Evolutionary conservation across 92 coral and sea anemone species (phyloP), one percentile per base, ranked within the genome.

Genomic region (Phenganax marumi): DNA sequence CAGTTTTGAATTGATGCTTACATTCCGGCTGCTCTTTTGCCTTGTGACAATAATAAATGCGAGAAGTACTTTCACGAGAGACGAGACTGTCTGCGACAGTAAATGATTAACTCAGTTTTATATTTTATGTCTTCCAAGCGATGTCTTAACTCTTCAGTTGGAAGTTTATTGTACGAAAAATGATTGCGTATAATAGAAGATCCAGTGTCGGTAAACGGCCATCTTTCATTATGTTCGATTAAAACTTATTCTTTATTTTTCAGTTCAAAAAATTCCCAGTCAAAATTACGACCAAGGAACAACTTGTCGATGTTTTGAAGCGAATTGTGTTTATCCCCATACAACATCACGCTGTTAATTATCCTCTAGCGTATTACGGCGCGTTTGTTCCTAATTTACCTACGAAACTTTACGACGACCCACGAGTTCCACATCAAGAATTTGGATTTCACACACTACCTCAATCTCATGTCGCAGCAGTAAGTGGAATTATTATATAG

Each of bases 191-290:
- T n/a, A n/a, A n/a, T n/a, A n/a, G n/a, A n/a, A n/a, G n/a, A n/a
- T n/a, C n/a, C n/a, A n/a, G n/a, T n/a, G n/a, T n/a, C n/a, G n/a
- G n/a, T n/a, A n/a, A n/a, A n/a, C n/a, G n/a, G n/a, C n/a, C n/a
- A n/a, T n/a, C n/a, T n/a, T n/a, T n/a, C n/a, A n/a, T n/a, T 54
- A 54, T 54, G 12, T 54, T 60, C 66, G 24, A n/a, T 60, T 9
- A 60, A 60, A 60, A 22, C 17, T 49, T 52, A 10, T 75, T 77
- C 51, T 0, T 83, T 22, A 72, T 43, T 69, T 47, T 54, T 17
- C 61, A 90, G 91, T 43, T 90, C 0, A 84, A 85, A 68, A 87
- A 76, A 24, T 86, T 91, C 47, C 94, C 94, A 11, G 76, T 86
- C 17, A 53, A 10, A 48, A 43, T 91, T 6, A 17, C 48, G 10